A percentile compares a stretch with the other conserved stretches of the same genome.
Evolutionary conservation across 2,888 invertebrate species (phyloP).

Genomic region (Glaucopsyche alexis): DNA sequence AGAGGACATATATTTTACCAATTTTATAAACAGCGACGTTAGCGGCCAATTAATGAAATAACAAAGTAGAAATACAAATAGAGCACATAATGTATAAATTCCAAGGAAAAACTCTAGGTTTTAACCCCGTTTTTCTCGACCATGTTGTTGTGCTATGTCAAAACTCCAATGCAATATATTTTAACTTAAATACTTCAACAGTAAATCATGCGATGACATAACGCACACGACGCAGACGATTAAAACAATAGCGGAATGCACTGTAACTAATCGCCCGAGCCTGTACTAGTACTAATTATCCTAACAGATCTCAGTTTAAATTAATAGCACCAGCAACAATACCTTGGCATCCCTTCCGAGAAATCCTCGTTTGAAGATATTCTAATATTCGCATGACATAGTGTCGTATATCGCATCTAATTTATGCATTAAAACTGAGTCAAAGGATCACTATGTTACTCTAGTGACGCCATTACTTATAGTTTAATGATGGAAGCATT

Average conservation of each 20-base stretch:
- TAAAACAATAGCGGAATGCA: slow-evolving; percentile 31
- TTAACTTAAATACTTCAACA: slow-evolving; percentile 23
- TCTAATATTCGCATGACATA: slow-evolving; percentile 26
- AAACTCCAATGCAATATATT: slow-evolving; percentile 42
- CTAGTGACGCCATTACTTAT: slow-evolving; percentile 1
- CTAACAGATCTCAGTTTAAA: slow-evolving; percentile 47
- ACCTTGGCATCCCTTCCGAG: slow-evolving; percentile 41
- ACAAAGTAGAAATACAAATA: no score
- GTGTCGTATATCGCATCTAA: background rate
- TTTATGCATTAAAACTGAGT: slow-evolving; percentile 1
- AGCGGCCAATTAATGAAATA: no score
- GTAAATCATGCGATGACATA: slow-evolving; percentile 30
- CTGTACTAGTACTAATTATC: slow-evolving; percentile 52
- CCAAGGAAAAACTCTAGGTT: no score
- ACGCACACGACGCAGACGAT: slow-evolving; percentile 29
- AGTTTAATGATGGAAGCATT: background rate
- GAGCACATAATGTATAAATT: no score
- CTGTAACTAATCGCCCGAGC: slow-evolving; percentile 45
- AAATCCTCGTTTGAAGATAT: slow-evolving; percentile 33
- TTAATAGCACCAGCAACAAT: slow-evolving; percentile 52
- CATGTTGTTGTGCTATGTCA: no score
- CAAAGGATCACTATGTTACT: slow-evolving; percentile 3
- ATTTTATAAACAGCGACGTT: no score
- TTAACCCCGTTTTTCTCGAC: no score
- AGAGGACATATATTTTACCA: no score